Percentiles rank a stretch among this genome's conserved stretches.
These are phyloP conservation scores for Stegodyphus dumicola DNA, from an alignment of 1,140 invertebrate species.

Conservation along the genomic window DNA sequence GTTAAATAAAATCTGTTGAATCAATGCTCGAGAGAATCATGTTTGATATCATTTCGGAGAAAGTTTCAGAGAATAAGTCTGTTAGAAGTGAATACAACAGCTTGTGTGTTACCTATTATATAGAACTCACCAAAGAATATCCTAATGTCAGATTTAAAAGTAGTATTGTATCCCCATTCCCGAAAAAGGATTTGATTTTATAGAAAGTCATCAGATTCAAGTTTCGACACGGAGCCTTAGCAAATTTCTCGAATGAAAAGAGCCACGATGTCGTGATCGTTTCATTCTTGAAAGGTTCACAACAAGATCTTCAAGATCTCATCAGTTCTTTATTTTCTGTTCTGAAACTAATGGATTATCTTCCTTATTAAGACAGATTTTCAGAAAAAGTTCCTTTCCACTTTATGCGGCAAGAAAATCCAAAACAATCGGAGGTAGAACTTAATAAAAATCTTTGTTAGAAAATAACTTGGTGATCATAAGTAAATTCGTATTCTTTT, in stretches of 20 bases:
- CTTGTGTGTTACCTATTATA: background rate
- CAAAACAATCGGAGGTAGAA: background rate
- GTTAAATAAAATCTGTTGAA: slow-evolving; percentile 19
- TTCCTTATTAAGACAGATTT: slow-evolving; percentile 12
- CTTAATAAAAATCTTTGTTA: background rate
- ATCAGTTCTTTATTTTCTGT: slow-evolving; percentile 9
- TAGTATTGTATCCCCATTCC: background rate
- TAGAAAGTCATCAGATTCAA: slow-evolving; percentile 3
- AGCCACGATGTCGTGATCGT: slow-evolving; percentile 22
- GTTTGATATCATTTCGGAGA: slow-evolving; percentile 61
- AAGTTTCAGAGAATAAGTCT: slow-evolving; percentile 56
- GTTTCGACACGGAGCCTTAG: background rate
- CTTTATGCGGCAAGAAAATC: background rate
- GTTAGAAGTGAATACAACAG: slow-evolving; percentile 17
- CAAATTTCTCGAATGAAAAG: background rate
- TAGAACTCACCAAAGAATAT: slow-evolving; percentile 11
- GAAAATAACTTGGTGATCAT: slow-evolving; percentile 2
- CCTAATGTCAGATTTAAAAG: slow-evolving; percentile 32
- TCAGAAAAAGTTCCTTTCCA: slow-evolving; percentile 2
- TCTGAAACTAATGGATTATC: slow-evolving; percentile 10
- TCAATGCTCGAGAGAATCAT: slow-evolving; percentile 32
- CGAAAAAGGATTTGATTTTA: background rate
- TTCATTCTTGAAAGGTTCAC: slow-evolving; percentile 9
- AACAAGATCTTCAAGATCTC: background rate
- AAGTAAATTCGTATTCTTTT: slow-evolving; percentile 27